Evolutionary conservation across 1,140 invertebrate species (phyloP), one percentile per base, ranked within the genome.

Genomic region (Ephestia elutella): DNA sequence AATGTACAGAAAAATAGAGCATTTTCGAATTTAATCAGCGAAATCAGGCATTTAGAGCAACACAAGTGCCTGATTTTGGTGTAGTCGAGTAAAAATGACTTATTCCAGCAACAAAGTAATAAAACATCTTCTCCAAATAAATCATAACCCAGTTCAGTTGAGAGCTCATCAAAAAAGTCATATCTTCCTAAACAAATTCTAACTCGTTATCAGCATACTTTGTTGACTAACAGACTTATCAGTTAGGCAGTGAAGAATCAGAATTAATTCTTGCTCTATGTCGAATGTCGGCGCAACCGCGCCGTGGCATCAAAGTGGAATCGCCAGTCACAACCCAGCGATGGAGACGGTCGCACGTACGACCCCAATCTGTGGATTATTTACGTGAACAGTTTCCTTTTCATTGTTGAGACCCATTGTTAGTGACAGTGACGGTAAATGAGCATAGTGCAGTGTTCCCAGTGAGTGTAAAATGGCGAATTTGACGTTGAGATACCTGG

Each of bases 401-500:
- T 56, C 59, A 66, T 70, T 75, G 61, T 66, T 62, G 35, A 25
- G n/a, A 54, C 59, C 63, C 15, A 65, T 65, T 72, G 63, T 68
- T 38, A 62, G 21, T 25, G 21, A 25, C 21, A 25, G 21, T 25
- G 21, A 25, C 21, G 63, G 65, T 77, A 70, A 54, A 70, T 68
- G 75, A 77, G 73, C 57, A 18, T 18, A 58, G 63, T 66, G 60
- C 18, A 18, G 62, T 70, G 66, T 66, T 11, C 9, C 20, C 18
- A 21, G 50, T 53, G 50, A 25, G 70, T 66, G 60, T 54, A 74
- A 21, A 73, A 88, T 88, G 85, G 85, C 85, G 13, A 86, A 86
- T 68, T 66, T 89, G 63, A 84, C 86, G 55, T 65, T 89, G 28
- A 70, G 84, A 32, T 89, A 89, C 74, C 75, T 89, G 81, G 87